Percentiles rank a stretch among this genome's conserved stretches.
Conservation (phyloP, 2,113 vertebrate species). For the Calyptomena viridis region DNA sequence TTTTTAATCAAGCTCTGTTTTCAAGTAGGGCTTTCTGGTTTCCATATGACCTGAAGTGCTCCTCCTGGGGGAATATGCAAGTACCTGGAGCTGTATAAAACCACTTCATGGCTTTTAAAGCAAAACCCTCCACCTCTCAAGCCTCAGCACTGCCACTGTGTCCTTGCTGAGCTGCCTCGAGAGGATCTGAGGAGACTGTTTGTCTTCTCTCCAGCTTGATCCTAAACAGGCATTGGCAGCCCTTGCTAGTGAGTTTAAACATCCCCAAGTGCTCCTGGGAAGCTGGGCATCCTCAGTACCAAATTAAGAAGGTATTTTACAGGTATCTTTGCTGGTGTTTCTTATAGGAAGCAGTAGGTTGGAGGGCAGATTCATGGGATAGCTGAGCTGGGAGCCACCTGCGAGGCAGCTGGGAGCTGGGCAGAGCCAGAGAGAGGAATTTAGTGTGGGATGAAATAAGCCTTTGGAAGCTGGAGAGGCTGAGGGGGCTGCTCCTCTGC, state of each 20-base stretch:
- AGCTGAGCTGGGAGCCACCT: neutral
- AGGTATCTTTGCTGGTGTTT: neutral
- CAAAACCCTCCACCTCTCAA: neutral
- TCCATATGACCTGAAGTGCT: conserved; percentile 56
- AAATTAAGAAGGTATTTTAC: neutral
- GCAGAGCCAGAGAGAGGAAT: neutral
- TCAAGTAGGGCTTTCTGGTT: conserved; percentile 57
- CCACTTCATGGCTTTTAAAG: conserved; percentile 37
- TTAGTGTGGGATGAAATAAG: neutral
- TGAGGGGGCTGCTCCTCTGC: neutral
- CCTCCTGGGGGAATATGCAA: conserved; percentile 37
- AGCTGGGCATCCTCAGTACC: neutral
- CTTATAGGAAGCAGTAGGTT: neutral
- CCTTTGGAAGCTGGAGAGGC: neutral
- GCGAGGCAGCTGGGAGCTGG: neutral
- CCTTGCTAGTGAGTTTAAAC: neutral
- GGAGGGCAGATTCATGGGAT: neutral
- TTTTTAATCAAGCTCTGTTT: conserved; percentile 58
- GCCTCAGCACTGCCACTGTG: neutral
- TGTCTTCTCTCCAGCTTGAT: neutral
- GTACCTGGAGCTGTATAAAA: conserved; percentile 42
- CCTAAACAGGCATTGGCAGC: neutral
- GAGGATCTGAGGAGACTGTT: neutral
- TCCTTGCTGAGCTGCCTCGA: conserved; percentile 1
- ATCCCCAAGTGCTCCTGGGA: neutral